Evolutionary conservation across 2,113 vertebrate genomes (phyloP), one percentile per base, ranked within the genome.

Genomic region (Amphiprion ocellaris): DNA sequence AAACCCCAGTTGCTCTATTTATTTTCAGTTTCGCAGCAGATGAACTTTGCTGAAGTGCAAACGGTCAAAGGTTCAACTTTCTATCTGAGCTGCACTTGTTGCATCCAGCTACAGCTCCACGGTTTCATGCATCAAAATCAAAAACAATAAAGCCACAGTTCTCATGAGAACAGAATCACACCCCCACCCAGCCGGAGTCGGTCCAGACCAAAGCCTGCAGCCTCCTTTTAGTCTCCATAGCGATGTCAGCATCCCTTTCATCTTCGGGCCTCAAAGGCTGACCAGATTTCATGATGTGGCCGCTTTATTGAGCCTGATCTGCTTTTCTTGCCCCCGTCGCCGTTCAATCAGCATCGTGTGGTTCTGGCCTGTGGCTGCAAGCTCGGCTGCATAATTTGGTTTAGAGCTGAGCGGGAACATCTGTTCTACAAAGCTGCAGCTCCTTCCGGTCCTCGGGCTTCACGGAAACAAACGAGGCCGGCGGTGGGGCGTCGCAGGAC

Each of bases 341-440:
- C 81, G 54, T 91, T 90, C 82, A 90, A 83, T 91, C 86, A 91
- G 77, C 81, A 61, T 83, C 65, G 65, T 87, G 87, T 49, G 85
- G 88, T 83, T 83, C 83, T 82, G 82, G 88, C 86, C 87, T 64
- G 23, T 76, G 80, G 87, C 89, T 60, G 68, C 19, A 74, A 77
- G 82, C 78, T 74, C 8, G 80, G 59, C 77, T 77, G 88, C 75
- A 77, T 93, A 93, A 94, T 94, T 93, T 86, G 74, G 86, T 93
- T 92, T 89, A 76, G 65, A 79, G 85, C 85, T 92, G 91, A 92
- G 82, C 79, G 52, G 80, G 83, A 94, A 91, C 92, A 94, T 92
- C 93, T 94, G 93, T 83, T 87, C 67, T 70, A 81, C 91, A 92
- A 93, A 94, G 87, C 83, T 73, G 79, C 71, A 16, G 65, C 79